Evolutionary conservation across 2,113 vertebrate species (phyloP).

Genomic region (Hipposideros armiger): DNA sequence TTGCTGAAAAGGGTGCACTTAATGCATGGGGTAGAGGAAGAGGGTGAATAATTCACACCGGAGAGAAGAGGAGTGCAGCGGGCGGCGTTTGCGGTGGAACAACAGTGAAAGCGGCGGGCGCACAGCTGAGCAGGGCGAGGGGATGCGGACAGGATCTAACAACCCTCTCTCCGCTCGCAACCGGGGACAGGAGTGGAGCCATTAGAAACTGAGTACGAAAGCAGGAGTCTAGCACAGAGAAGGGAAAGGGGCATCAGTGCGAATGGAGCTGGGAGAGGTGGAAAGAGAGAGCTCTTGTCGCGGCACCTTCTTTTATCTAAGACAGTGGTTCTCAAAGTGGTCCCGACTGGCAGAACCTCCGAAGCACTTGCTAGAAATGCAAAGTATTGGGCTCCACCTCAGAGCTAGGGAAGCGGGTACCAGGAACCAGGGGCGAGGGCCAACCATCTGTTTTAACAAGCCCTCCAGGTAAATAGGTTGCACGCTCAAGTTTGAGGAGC

Average conservation of each 20-base stretch:
- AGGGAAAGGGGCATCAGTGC: not conserved
- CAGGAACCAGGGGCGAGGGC: not conserved
- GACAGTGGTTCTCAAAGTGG: not conserved
- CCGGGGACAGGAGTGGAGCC: not conserved
- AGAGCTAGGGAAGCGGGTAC: not conserved
- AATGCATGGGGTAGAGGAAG: not conserved
- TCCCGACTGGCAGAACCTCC: not conserved
- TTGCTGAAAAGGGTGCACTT: constrained; percentile 33
- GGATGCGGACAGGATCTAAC: not conserved
- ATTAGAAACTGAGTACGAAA: not conserved
- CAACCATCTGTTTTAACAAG: not conserved
- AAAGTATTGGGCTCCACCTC: not conserved
- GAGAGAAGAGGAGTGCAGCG: not conserved
- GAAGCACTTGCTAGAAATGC: constrained; percentile 9
- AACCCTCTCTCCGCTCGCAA: not conserved
- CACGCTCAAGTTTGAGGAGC: not conserved
- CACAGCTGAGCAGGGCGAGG: not conserved
- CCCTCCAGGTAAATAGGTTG: not conserved
- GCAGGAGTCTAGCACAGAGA: not conserved
- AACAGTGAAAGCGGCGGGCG: no score
- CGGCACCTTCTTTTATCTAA: not conserved
- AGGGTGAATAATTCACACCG: not conserved
- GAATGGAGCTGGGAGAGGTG: not conserved
- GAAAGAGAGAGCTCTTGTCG: not conserved
- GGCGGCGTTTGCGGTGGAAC: not conserved